Evolutionary conservation across 2,113 vertebrate genomes (phyloP).

Genomic region (Origma solitaria): DNA sequence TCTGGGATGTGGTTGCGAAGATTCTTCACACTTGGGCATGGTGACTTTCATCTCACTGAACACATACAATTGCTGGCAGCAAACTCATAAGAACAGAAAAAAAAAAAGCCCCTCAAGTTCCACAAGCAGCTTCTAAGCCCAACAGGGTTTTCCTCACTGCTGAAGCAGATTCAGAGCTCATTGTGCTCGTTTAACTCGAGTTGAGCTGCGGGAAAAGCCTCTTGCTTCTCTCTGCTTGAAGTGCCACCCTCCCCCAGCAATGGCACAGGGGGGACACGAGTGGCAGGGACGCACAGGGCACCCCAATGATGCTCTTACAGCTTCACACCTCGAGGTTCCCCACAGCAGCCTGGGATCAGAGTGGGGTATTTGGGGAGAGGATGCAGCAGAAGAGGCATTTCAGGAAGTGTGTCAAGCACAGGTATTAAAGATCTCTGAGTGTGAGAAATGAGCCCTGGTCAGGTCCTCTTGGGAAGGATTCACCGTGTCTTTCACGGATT

Average conservation of each 20-base stretch:
- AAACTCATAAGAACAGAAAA: neutral
- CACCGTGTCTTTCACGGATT: fast-evolving
- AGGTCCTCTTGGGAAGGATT: neutral
- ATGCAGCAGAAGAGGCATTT: neutral
- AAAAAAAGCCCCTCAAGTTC: neutral
- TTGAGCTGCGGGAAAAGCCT: neutral
- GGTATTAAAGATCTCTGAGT: neutral
- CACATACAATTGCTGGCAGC: neutral
- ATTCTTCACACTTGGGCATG: neutral
- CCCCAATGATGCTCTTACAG: neutral
- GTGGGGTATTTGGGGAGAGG: fast-evolving
- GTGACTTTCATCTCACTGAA: neutral
- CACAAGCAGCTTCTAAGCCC: neutral
- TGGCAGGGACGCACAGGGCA: neutral
- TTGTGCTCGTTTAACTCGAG: neutral
- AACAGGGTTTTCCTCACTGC: neutral
- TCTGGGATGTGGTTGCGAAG: neutral
- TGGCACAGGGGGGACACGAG: neutral
- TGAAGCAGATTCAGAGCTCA: neutral
- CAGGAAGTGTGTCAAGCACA: neutral
- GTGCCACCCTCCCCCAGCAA: neutral
- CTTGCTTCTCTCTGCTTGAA: neutral
- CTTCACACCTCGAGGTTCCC: neutral
- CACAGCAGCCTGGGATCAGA: neutral
- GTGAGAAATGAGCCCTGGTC: neutral